phyloP scores from a whole-genome alignment of 2,888 invertebrate species.

The Furcula furcula region DNA sequence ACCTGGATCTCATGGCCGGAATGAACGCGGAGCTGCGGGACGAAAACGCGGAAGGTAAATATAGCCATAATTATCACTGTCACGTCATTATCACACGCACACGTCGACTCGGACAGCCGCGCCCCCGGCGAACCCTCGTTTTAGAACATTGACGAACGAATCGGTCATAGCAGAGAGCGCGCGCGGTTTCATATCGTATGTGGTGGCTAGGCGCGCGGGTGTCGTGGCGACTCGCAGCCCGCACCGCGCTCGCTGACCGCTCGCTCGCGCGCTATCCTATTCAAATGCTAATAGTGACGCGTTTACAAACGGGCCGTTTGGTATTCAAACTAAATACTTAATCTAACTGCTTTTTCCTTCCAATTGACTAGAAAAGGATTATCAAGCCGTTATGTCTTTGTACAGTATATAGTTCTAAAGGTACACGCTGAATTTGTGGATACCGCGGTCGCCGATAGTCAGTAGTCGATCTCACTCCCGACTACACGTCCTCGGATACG shows the following conservation, averaged over 20 bases:
- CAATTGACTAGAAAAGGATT: too few species aligned
- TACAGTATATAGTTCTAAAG: not conserved
- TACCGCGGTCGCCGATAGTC: not conserved
- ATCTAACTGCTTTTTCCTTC: too few species aligned
- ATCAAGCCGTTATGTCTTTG: not conserved
- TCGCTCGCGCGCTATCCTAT: conserved; percentile 23
- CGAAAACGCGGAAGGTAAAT: conserved; percentile 75
- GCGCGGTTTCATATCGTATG: conserved; percentile 47
- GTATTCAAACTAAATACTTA: too few species aligned
- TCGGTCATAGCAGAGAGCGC: conserved; percentile 60
- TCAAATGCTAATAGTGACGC: conserved; percentile 38
- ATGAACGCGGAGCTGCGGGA: conserved; percentile 69
- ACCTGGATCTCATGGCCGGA: conserved; percentile 73
- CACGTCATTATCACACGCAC: conserved; percentile 76
- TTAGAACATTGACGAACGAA: conserved; percentile 25
- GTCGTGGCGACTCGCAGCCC: conserved; percentile 58
- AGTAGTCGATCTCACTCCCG: not conserved
- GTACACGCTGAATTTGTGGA: not conserved
- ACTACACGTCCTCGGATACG: not conserved
- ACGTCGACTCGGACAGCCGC: conserved; percentile 80
- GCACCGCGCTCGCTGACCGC: conserved; percentile 31
- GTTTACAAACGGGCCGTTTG: too few species aligned
- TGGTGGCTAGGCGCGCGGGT: conserved; percentile 77
- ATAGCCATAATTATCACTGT: conserved; percentile 45
- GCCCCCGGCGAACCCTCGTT: conserved; percentile 76